These are phyloP conservation scores for Dynastes tityus DNA, from an alignment of 2,888 invertebrate genomes.

Conservation along the genomic window DNA sequence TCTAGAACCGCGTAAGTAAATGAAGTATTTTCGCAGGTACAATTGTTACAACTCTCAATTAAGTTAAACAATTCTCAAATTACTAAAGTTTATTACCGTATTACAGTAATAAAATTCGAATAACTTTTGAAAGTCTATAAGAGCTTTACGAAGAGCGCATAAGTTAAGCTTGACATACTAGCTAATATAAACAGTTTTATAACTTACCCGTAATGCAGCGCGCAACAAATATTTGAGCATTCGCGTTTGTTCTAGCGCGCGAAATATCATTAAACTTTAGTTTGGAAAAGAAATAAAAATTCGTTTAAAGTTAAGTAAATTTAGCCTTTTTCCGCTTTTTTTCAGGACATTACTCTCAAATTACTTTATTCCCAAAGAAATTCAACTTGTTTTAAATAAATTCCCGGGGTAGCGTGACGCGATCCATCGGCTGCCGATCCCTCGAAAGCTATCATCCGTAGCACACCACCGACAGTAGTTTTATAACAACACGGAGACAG, in stretches of 20 bases:
- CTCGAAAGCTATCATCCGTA: slow-evolving; percentile 36
- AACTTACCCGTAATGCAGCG: slow-evolving; percentile 17
- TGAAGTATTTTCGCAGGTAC: no score
- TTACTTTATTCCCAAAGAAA: background rate
- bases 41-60: no score
- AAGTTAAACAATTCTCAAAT: no score
- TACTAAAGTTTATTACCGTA: no score
- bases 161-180: no score
- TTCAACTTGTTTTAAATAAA: slow-evolving; percentile 11
- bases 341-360: no score
- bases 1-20: no score
- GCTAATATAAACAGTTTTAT: background rate
- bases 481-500: slow-evolving; percentile 52
- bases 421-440: slow-evolving; percentile 24
- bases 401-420: background rate
- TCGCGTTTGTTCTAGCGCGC: background rate
- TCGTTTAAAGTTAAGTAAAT: no score
- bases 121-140: no score
- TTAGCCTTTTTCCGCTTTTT: no score
- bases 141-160: no score
- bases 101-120: no score
- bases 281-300: background rate
- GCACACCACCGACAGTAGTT: slow-evolving; percentile 35
- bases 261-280: background rate
- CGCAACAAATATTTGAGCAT: slow-evolving; percentile 7